These are phyloP conservation scores for Plutomurus gul DNA, from an alignment of 1,140 invertebrate species.

Conservation along the genomic window DNA sequence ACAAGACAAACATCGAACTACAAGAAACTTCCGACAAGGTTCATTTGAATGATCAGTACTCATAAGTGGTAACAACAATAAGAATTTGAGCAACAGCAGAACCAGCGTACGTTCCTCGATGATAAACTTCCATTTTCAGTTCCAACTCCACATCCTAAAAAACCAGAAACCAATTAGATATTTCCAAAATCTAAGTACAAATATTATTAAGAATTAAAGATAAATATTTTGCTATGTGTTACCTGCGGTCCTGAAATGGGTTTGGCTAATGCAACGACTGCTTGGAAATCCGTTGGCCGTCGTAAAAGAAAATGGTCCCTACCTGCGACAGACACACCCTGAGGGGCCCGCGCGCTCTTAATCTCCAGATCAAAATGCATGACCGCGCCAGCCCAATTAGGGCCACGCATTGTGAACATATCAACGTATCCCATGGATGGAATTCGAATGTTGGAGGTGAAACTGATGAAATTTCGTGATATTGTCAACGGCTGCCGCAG, in stretches of 20 bases:
- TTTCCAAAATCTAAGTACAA: background rate
- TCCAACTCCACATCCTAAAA: conserved; percentile 83
- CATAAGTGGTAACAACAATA: conserved; percentile 82
- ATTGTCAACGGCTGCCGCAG: conserved; percentile 76
- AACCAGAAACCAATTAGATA: background rate
- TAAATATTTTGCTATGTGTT: background rate
- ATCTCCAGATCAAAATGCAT: conserved; percentile 77
- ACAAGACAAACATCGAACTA: no score
- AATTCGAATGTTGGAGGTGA: conserved; percentile 80
- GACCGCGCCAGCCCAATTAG: conserved; percentile 68
- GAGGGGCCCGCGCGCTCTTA: conserved; percentile 65
- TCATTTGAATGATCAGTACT: conserved; percentile 65
- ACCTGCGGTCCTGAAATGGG: conserved; percentile 72
- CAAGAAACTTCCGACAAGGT: background rate
- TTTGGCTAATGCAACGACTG: conserved; percentile 71
- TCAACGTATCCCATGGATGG: conserved; percentile 70
- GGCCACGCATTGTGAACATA: conserved; percentile 82
- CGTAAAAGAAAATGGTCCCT: conserved; percentile 70
- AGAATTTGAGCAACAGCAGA: conserved; percentile 81
- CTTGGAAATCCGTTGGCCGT: conserved; percentile 63
- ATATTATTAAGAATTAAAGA: background rate
- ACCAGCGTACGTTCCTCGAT: conserved; percentile 69
- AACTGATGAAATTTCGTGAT: conserved; percentile 89
- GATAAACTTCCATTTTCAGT: conserved; percentile 82
- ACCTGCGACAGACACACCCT: conserved; percentile 65